These are phyloP conservation scores for Arbacia lixula DNA, from an alignment of 53 echinoderm and acorn worm genomes.

Conservation along the genomic window DNA sequence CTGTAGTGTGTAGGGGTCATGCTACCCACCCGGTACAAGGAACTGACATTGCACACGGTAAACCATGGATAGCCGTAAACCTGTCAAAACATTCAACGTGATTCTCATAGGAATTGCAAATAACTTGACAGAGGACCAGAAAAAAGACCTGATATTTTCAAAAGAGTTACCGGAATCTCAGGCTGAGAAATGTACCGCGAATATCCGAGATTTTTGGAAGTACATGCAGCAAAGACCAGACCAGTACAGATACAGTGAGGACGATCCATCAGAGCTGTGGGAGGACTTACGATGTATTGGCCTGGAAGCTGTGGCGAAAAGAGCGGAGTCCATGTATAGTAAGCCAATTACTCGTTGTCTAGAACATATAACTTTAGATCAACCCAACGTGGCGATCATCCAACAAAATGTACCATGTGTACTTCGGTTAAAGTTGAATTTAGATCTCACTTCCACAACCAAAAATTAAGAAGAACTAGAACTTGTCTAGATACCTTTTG, in stretches of 20 bases:
- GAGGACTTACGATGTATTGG: not conserved
- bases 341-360: not conserved
- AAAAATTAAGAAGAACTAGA: too few species aligned
- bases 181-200: not conserved
- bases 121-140: not conserved
- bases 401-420: too few species aligned
- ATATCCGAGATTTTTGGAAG: not conserved
- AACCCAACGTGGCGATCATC: too few species aligned
- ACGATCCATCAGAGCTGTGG: conserved; percentile 9
- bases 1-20: too few species aligned
- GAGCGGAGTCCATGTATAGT: not conserved
- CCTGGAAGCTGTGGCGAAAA: not conserved
- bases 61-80: too few species aligned
- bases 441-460: too few species aligned
- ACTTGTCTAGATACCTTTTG: too few species aligned
- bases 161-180: not conserved
- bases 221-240: conserved; percentile 12
- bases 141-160: not conserved
- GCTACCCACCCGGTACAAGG: too few species aligned
- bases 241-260: not conserved
- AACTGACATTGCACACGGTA: too few species aligned
- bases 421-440: too few species aligned
- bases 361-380: not conserved
- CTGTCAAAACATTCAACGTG: too few species aligned
- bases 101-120: too few species aligned